These are phyloP conservation scores for Lysandra coridon DNA, from an alignment of 2,888 invertebrate species.

Conservation along the genomic window DNA sequence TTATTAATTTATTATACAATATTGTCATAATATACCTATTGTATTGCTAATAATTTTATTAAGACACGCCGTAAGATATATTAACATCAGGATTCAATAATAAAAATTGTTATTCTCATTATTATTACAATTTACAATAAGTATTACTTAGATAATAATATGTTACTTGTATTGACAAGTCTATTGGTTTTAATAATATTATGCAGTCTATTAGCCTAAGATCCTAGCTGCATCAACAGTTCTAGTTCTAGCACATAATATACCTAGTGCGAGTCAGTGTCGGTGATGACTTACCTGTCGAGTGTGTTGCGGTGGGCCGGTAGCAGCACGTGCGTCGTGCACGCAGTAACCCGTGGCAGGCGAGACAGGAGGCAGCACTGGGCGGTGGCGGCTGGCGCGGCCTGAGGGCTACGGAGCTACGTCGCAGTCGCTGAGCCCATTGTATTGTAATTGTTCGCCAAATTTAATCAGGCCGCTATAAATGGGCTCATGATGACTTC, in stretches of 20 bases:
- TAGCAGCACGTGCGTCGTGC: not conserved
- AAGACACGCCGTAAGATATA: too few relatives aligned
- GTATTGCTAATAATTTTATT: too few relatives aligned
- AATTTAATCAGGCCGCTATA: conserved; percentile 4
- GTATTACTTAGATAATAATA: too few relatives aligned
- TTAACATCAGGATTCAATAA: too few relatives aligned
- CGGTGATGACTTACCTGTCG: not conserved
- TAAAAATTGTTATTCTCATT: too few relatives aligned
- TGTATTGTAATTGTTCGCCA: conserved; percentile 25
- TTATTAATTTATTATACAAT: too few relatives aligned
- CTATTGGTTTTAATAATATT: too few relatives aligned
- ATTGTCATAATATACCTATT: too few relatives aligned
- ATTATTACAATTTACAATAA: too few relatives aligned
- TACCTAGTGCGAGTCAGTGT: not conserved
- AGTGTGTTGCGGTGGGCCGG: not conserved
- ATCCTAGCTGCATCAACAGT: not conserved
- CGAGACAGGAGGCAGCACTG: not conserved
- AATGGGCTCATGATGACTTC: not conserved
- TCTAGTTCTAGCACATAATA: not conserved
- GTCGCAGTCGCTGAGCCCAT: not conserved
- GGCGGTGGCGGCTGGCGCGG: not conserved
- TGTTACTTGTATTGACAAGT: too few relatives aligned
- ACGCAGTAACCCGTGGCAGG: not conserved
- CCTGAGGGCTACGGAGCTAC: not conserved
- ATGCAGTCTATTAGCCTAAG: too few relatives aligned